Evolutionary conservation across 1,140 invertebrate genomes (phyloP), one percentile per base, ranked within the genome.

Genomic region (Leptinotarsa defecta): DNA sequence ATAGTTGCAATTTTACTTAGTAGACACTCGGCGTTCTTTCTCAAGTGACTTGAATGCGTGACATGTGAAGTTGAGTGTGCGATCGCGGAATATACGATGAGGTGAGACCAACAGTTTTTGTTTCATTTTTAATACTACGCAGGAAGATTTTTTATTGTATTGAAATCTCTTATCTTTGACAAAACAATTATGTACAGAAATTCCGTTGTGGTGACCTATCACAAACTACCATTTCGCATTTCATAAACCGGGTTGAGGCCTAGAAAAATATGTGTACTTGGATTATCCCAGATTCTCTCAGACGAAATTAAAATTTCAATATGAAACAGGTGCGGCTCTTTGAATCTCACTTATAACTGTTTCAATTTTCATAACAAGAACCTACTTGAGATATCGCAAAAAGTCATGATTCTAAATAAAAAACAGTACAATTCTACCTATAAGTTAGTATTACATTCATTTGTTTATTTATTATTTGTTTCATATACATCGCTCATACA

Each of bases 61-160:
- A 57, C 52, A 57, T 57, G 52, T 57, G 52, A 57, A 57, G 52
- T 57, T 57, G 52, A 57, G 52, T 57, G 52, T 57, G 49, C 13
- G 52, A 57, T 57, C 17, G 52, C 3, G 17, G 15, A 57, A 57
- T 17, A 57, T 17, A 57, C n/a, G 52, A 57, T 19, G 4, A 57
- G 52, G 52, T 57, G 52, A 57, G 52, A 17, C 15, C 52, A 57
- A 57, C 52, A 19, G 52, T 15, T 57, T 57, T 57, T 43, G 34
- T 57, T 57, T 19, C 15, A 57, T 19, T 57, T 17, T 57, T 6
- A 34, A 34, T 34, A 57, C 3, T 57, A 57, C 4, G 52, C 34
- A 43, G 17, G 13, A 15, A 57, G 17, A 2, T n/a, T 57, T 19
- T 57, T 57, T 15, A 4, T 57, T 57, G 8, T 34, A 34, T 57